Base-by-base conservation (phyloP, 2,113 vertebrate species). In the Phasianus colchicus region DNA sequence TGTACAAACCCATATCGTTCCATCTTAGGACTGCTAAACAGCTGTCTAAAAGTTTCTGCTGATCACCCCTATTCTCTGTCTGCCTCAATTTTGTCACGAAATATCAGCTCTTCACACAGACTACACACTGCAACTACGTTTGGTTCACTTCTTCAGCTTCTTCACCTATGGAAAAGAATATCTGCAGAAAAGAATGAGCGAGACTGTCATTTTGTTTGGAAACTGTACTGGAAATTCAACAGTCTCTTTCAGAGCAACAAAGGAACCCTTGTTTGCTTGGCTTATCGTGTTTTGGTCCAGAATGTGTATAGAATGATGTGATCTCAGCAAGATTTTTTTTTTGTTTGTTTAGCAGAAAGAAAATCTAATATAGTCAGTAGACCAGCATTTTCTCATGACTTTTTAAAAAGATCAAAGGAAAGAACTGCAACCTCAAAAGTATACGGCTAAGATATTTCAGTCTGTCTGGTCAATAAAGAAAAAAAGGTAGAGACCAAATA, bases 331-430 rank as follows among this genome's bases (percentile, higher is more conserved):
- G 97, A 96, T 86, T 97, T 89, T 88, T 42, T 88, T 52, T 96
- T 96, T 97, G 96, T 97, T 97, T 97, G 94, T 92, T 97, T 96
- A 95, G 72, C 76, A 96, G 92, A 92, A 95, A 90, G 96, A 97
- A 96, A 96, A 95, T 89, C 94, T 88, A 94, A 92, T 97, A 94
- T 78, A 96, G 93, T 97, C 92, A 95, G 88, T 89, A 95, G 90
- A 94, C n/a, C 86, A 97, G 96, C 82, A 96, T 94, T 95, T 96
- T 97, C 94, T 95, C 94, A 96, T 69, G 85, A 75, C 96, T 97
- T 97, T 54, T 97, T 96, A 95, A 90, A 93, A 94, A 98, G 96
- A 98, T 98, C 98, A 98, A 98, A 98, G 97, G 95, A 96, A 80
- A 86, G 93, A 95, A 93, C 95, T 78, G 93, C 86, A 97, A 97